Percentiles rank a stretch among this genome's conserved stretches.
Conservation (phyloP, 2,888 invertebrate species). For the Xylota segnis region DNA sequence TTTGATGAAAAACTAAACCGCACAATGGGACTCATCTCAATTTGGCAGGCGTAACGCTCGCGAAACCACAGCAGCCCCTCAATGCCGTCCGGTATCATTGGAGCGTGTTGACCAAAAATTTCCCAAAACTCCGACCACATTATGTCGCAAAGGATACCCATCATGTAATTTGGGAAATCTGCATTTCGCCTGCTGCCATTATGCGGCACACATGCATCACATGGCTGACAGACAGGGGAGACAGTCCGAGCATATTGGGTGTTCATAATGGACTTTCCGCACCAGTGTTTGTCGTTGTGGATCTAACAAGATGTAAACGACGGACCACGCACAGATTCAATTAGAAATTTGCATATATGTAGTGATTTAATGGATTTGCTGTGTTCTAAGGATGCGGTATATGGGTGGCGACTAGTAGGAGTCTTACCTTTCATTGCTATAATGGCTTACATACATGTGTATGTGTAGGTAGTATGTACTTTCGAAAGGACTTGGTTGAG, state of each 20-base stretch:
- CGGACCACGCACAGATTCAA: constrained; percentile 68
- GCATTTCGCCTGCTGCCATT: constrained; percentile 57
- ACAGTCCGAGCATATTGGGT: constrained; percentile 25
- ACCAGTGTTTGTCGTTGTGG: constrained; percentile 57
- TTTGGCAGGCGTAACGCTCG: constrained; percentile 14
- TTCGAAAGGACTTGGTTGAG: constrained; percentile 26
- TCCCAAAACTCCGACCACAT: constrained; percentile 58
- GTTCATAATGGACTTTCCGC: constrained; percentile 59
- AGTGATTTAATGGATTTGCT: constrained; percentile 73
- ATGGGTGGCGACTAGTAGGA: background rate
- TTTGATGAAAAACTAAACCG: background rate
- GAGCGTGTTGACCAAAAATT: constrained; percentile 37
- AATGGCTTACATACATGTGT: background rate
- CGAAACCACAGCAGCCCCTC: constrained; percentile 22
- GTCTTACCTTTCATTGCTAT: constrained; percentile 35
- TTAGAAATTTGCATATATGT: constrained; percentile 67
- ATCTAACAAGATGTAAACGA: constrained; percentile 69
- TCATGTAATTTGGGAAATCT: constrained; percentile 64
- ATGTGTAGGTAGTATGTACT: background rate
- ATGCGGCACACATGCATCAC: constrained; percentile 51
- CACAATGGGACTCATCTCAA: constrained; percentile 12
- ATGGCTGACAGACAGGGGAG: constrained; percentile 13
- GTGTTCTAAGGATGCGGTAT: constrained; percentile 50
- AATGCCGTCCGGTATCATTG: constrained; percentile 39
- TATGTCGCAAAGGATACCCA: constrained; percentile 61